Base-by-base conservation (phyloP, 2,888 invertebrate genomes). In the Spilosoma lubricipeda region DNA sequence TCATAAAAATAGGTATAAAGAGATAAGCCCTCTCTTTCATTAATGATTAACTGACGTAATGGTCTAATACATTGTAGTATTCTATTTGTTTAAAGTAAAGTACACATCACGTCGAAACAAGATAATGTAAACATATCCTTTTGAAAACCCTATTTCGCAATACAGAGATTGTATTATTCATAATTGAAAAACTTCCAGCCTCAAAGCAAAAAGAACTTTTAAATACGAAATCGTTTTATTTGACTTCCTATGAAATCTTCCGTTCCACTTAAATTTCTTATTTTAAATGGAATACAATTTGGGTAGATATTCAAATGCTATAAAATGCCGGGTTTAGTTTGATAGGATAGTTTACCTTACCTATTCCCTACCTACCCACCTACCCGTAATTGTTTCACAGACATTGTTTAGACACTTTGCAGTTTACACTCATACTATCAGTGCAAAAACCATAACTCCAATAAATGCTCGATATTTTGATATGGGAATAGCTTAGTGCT, bases 171-270 rank as follows among this genome's bases (percentile, higher is more conserved):
- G 85, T 81, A 85, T 82, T 78, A 75, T 76, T 86, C 86, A 85
- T 93, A 93, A 94, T 94, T 93, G 92, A 90, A 92, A 93, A 94
- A 94, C 89, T 93, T 94, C 89, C 81, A 81, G 82, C 81, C 85
- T 84, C 82, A 86, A 86, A 83, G 77, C 82, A 83, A 81, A 86
- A 86, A 82, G 82, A 83, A 88, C 89, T 87, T 90, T 90, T 82
- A 90, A 90, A 91, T 86, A 87, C 89, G 89, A 90, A 77, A 91
- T 91, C 90, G 90, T 90, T 93, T 92, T 91, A 88, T 92, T 91
- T 87, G 83, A 84, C 83, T 82, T 81, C 81, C 79, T 84, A 82
- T 74, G 76, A 80, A 86, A 85, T 86, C 83, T 81, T 85, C 80
- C 86, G 83, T 86, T 88, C 86, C 80, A 78, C 81, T 86, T 85